Percentiles rank a stretch among this genome's conserved stretches.
phyloP scores from a whole-genome alignment of 2,888 invertebrate species.

The Chymomyza caudatula region DNA sequence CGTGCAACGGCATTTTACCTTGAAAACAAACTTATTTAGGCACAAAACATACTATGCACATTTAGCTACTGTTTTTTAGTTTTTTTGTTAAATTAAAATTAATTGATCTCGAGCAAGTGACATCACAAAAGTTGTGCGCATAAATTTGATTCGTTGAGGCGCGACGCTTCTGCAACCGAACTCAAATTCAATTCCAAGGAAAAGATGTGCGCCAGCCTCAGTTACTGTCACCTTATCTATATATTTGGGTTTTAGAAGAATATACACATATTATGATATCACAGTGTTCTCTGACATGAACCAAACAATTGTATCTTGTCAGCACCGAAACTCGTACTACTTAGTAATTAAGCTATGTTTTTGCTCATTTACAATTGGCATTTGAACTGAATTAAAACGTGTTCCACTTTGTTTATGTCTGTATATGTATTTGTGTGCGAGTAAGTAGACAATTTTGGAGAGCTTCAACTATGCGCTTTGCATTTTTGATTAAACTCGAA shows the following conservation, averaged over 20 bases:
- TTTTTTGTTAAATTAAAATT: conserved; percentile 61
- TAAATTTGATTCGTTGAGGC: conserved; percentile 45
- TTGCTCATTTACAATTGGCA: conserved; percentile 44
- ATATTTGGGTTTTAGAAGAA: not conserved
- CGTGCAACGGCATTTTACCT: conserved; percentile 34
- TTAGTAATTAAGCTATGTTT: not conserved
- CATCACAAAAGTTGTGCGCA: conserved; percentile 34
- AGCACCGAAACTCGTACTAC: not conserved
- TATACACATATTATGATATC: conserved; percentile 14
- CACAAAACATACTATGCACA: not conserved
- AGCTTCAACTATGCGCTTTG: conserved; percentile 33
- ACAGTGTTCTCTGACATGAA: not conserved
- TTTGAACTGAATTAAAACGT: conserved; percentile 52
- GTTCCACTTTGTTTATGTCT: conserved; percentile 33
- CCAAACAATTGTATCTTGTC: conserved; percentile 1
- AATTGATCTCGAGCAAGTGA: conserved; percentile 50
- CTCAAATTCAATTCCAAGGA: conserved; percentile 63
- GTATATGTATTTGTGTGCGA: conserved; percentile 12
- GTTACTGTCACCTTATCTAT: conserved; percentile 38
- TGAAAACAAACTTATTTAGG: conserved; percentile 32
- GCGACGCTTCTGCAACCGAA: conserved; percentile 35
- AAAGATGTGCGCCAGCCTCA: conserved; percentile 43
- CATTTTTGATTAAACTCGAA: conserved; percentile 39
- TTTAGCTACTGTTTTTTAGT: conserved; percentile 1
- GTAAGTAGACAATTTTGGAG: not conserved